These are phyloP conservation scores for Heptranchias perlo DNA, from an alignment of 2,113 vertebrate genomes.

Conservation along the genomic window DNA sequence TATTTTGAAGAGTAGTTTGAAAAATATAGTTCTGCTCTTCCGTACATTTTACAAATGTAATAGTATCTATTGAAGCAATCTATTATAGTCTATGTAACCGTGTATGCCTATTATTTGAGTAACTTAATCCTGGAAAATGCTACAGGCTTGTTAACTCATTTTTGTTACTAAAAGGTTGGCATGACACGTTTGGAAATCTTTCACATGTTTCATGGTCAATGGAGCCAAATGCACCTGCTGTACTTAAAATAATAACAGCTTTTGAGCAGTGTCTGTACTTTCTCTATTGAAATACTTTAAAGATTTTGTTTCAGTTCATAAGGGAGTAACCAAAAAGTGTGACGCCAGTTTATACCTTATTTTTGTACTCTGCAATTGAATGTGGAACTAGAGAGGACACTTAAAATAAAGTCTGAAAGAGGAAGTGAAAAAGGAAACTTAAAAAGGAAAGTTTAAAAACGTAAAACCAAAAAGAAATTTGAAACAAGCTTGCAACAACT, in stretches of 20 bases:
- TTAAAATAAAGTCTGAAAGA: not conserved
- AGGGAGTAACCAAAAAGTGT: not conserved
- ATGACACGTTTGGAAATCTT: not conserved
- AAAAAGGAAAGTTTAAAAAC: not conserved
- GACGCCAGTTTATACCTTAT: not conserved
- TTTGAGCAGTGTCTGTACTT: not conserved
- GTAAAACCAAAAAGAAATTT: not conserved
- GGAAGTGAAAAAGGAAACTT: not conserved
- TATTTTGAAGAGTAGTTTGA: not conserved
- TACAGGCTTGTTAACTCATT: not conserved
- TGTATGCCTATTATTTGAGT: not conserved
- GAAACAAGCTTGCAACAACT: not conserved
- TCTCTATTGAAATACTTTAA: not conserved
- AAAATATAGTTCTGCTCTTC: not conserved
- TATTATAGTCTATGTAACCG: not conserved
- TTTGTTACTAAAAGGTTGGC: not conserved
- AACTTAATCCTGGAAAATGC: not conserved
- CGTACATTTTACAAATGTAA: not conserved
- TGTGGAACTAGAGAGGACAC: not conserved
- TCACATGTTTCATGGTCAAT: not conserved
- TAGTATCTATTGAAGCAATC: not conserved
- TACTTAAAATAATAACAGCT: not conserved
- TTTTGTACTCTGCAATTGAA: not conserved
- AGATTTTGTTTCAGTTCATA: not conserved
- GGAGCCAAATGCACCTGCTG: not conserved